Conservation (phyloP, 2,888 invertebrate species). For the Andricus quercusramuli region DNA sequence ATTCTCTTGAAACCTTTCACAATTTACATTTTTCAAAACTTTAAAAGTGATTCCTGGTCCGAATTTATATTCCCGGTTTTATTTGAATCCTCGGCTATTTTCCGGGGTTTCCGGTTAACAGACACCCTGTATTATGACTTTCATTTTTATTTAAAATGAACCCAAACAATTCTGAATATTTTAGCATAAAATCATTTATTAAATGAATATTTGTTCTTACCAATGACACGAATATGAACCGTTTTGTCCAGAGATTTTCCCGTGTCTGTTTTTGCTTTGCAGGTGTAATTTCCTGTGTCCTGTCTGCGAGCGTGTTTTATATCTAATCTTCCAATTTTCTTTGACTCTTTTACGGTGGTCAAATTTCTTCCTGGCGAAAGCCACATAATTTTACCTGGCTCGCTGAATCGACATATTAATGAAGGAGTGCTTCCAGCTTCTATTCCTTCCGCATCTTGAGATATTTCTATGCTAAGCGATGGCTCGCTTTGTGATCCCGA, state of each 20-base stretch:
- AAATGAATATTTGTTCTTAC: constrained; percentile 59
- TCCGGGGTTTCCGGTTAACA: too few relatives aligned
- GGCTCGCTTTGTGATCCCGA: constrained; percentile 54
- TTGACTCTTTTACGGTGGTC: constrained; percentile 75
- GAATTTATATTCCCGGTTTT: too few relatives aligned
- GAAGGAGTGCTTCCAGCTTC: constrained; percentile 77
- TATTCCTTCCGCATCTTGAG: constrained; percentile 71
- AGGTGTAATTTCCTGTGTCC: constrained; percentile 83
- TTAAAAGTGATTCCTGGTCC: too few relatives aligned
- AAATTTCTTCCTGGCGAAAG: constrained; percentile 81
- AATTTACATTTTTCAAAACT: too few relatives aligned
- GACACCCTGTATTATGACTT: too few relatives aligned
- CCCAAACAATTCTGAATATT: too few relatives aligned
- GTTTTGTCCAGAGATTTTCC: constrained; percentile 70
- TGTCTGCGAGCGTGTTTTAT: constrained; percentile 80
- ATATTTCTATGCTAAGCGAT: constrained; percentile 66
- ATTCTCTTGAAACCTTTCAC: too few relatives aligned
- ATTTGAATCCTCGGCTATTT: too few relatives aligned
- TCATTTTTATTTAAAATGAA: too few relatives aligned
- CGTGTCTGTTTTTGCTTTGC: constrained; percentile 79
- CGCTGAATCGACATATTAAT: constrained; percentile 80
- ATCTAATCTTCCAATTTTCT: constrained; percentile 78
- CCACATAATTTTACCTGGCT: constrained; percentile 82
- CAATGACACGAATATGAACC: constrained; percentile 73
- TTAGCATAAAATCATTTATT: background rate